phyloP scores from a whole-genome alignment of 1,140 invertebrate species.

The Carcinoscorpius rotundicauda region DNA sequence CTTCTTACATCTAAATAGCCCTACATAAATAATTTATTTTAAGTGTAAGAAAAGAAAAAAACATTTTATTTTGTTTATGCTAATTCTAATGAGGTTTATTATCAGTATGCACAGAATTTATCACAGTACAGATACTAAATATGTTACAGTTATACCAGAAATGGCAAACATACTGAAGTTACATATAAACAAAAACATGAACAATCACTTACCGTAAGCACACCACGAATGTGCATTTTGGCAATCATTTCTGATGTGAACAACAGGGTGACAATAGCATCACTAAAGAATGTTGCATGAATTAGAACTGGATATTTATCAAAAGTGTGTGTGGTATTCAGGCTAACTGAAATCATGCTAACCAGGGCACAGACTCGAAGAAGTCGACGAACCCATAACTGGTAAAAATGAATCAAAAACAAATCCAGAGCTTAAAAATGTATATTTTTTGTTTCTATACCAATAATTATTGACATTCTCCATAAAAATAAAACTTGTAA shows the following conservation, averaged over 20 bases:
- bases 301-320: slow-evolving; percentile 64
- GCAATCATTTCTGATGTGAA: slow-evolving; percentile 97
- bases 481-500: no score
- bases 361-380: slow-evolving; percentile 80
- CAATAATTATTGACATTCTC: no score
- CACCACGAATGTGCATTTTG: slow-evolving; percentile 92
- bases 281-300: slow-evolving; percentile 76
- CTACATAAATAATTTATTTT: no score
- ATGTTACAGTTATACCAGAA: not conserved
- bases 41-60: no score
- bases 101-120: no score
- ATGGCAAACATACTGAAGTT: no score
- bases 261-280: slow-evolving; percentile 74
- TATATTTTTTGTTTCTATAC: no score
- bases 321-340: slow-evolving; percentile 94
- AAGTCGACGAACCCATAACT: slow-evolving; percentile 78
- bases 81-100: no score
- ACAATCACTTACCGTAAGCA: slow-evolving; percentile 55
- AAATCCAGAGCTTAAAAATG: no score
- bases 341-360: slow-evolving; percentile 82
- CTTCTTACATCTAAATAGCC: no score
- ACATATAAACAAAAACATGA: no score
- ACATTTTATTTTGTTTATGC: no score
- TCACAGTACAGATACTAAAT: not conserved
- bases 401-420: not conserved